Evolutionary conservation across 2,113 vertebrate species (phyloP).

Genomic region (Labeo rohita): DNA sequence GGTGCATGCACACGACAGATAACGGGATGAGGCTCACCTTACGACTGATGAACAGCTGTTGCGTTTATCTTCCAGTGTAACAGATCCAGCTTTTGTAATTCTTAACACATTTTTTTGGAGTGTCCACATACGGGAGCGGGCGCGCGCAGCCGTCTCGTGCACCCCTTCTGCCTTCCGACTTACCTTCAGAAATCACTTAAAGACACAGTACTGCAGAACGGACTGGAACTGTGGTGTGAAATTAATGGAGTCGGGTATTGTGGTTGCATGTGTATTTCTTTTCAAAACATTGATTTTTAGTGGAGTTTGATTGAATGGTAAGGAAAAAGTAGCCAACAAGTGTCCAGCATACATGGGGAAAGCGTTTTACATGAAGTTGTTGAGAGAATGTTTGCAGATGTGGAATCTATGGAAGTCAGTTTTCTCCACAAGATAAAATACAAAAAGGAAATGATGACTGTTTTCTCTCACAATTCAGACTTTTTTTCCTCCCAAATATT

Average conservation of each 20-base stretch:
- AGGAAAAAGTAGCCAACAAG: background rate
- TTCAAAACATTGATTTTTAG: too few relatives aligned
- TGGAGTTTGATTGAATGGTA: background rate
- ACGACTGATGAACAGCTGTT: background rate
- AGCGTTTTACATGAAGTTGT: background rate
- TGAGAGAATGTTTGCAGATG: background rate
- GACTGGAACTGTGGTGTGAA: background rate
- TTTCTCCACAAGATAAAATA: too few relatives aligned
- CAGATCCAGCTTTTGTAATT: constrained; percentile 47
- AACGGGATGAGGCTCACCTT: constrained; percentile 45
- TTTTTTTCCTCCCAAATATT: too few relatives aligned
- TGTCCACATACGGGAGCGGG: constrained; percentile 48
- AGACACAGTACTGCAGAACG: constrained; percentile 42
- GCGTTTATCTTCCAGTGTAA: constrained; percentile 10
- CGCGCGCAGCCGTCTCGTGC: constrained; percentile 55
- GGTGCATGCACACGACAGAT: background rate
- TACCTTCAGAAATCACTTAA: constrained; percentile 57
- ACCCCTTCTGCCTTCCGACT: constrained; percentile 53
- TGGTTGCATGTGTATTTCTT: too few relatives aligned
- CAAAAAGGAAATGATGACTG: too few relatives aligned
- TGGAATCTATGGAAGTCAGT: too few relatives aligned
- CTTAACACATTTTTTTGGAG: constrained; percentile 49
- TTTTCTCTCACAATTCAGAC: too few relatives aligned
- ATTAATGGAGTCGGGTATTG: background rate
- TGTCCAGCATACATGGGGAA: background rate